Evolutionary conservation across 2,797 vertebrate genomes (phyloP).

Genomic region (Galagoides demidoff): DNA sequence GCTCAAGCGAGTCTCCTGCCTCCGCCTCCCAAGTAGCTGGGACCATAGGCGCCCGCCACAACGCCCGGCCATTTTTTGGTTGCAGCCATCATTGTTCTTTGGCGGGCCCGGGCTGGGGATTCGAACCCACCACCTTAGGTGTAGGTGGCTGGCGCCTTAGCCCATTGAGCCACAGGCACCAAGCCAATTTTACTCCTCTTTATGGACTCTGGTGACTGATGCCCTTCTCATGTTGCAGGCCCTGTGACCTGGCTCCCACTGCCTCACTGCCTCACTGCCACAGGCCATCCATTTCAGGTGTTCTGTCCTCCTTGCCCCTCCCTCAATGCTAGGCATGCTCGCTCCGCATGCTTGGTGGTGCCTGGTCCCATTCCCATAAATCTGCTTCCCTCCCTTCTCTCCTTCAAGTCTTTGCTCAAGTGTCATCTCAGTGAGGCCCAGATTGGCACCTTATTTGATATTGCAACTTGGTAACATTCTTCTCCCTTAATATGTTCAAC

Average conservation of each 20-base stretch:
- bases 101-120: too few species aligned
- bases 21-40: too few species aligned
- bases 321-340: neutral
- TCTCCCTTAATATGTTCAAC: neutral
- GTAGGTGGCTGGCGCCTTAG: too few species aligned
- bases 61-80: too few species aligned
- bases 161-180: too few species aligned
- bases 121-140: too few species aligned
- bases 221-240: neutral
- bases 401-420: neutral
- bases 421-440: neutral
- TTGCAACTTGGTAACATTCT: neutral
- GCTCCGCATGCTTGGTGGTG: neutral
- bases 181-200: too few species aligned
- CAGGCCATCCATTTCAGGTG: neutral
- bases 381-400: neutral
- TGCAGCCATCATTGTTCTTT: too few species aligned
- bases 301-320: neutral
- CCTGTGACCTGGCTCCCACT: neutral
- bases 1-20: too few species aligned
- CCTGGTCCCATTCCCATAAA: neutral
- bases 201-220: neutral
- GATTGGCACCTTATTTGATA: neutral
- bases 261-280: neutral
- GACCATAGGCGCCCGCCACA: too few species aligned